A percentile compares a stretch with the other conserved stretches of the same genome.
phyloP scores from a whole-genome alignment of 2,888 invertebrate genomes.

The Rhagium mordax region DNA sequence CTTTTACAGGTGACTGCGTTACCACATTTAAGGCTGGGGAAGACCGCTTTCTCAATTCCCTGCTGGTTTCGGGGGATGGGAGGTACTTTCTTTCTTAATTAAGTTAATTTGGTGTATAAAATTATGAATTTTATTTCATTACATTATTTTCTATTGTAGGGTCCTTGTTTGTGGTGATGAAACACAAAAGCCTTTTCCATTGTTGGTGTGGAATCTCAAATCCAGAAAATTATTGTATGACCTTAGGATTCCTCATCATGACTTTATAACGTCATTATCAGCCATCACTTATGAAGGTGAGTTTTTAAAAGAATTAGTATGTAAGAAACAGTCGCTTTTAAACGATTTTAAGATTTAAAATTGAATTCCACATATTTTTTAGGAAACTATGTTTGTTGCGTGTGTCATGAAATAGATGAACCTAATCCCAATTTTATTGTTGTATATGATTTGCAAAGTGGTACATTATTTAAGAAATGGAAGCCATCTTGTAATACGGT shows the following conservation, averaged over 20 bases:
- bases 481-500: slow-evolving; percentile 89
- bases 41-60: slow-evolving; percentile 89
- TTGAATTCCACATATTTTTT: too few species aligned
- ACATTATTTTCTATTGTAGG: slow-evolving; percentile 69
- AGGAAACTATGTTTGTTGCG: slow-evolving; percentile 83
- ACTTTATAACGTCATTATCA: slow-evolving; percentile 87
- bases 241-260: slow-evolving; percentile 90
- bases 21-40: slow-evolving; percentile 93
- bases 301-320: too few species aligned
- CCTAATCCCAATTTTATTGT: slow-evolving; percentile 91
- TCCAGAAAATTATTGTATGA: slow-evolving; percentile 89
- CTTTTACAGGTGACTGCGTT: slow-evolving; percentile 79
- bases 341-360: too few species aligned
- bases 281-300: slow-evolving; percentile 89
- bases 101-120: neutral
- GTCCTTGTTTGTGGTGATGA: slow-evolving; percentile 92
- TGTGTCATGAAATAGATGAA: slow-evolving; percentile 80
- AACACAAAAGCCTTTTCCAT: slow-evolving; percentile 92
- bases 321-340: too few species aligned
- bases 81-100: slow-evolving; percentile 70
- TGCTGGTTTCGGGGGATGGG: slow-evolving; percentile 91
- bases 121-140: neutral
- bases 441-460: slow-evolving; percentile 91
- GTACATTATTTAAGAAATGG: slow-evolving; percentile 93
- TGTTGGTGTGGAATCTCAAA: slow-evolving; percentile 90